These are phyloP conservation scores for Momotus momota DNA, from an alignment of 2,797 vertebrate genomes.

Conservation along the genomic window DNA sequence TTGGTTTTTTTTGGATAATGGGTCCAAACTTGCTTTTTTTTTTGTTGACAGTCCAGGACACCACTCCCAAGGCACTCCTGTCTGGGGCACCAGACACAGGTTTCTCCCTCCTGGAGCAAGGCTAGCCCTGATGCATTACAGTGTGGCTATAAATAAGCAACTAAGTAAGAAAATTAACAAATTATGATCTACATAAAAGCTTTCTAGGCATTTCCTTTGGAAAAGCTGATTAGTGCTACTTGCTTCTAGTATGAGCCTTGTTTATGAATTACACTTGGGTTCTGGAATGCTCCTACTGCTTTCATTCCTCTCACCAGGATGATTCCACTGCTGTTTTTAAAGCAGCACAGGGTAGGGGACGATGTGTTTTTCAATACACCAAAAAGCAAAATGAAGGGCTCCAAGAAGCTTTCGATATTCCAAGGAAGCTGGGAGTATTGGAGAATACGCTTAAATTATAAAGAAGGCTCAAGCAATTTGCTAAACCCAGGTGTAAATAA, in stretches of 20 bases:
- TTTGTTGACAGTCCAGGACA: not conserved
- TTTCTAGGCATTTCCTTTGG: conserved; percentile 63
- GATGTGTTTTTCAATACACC: not conserved
- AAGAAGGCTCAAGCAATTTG: not conserved
- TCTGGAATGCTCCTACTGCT: conserved; percentile 2
- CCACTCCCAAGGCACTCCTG: conserved; percentile 1
- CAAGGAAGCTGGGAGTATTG: not conserved
- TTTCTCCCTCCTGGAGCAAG: conserved; percentile 37
- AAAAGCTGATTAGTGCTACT: conserved; percentile 64
- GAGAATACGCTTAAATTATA: not conserved
- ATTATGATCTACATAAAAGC: conserved; percentile 42
- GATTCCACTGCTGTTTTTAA: not conserved
- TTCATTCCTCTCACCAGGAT: not conserved
- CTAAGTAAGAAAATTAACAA: conserved; percentile 48
- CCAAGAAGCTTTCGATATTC: not conserved
- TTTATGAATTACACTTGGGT: not conserved
- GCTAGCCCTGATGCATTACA: conserved; percentile 17
- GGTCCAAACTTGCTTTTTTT: not conserved
- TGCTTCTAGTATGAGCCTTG: conserved; percentile 21
- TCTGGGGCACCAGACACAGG: not conserved
- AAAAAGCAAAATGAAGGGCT: not conserved
- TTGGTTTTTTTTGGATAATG: not conserved
- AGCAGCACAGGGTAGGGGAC: not conserved
- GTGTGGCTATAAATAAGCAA: conserved; percentile 46
- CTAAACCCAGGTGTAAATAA: not conserved